These are phyloP conservation scores for Euborellia annulipes DNA, from an alignment of 1,140 invertebrate genomes.

Conservation along the genomic window DNA sequence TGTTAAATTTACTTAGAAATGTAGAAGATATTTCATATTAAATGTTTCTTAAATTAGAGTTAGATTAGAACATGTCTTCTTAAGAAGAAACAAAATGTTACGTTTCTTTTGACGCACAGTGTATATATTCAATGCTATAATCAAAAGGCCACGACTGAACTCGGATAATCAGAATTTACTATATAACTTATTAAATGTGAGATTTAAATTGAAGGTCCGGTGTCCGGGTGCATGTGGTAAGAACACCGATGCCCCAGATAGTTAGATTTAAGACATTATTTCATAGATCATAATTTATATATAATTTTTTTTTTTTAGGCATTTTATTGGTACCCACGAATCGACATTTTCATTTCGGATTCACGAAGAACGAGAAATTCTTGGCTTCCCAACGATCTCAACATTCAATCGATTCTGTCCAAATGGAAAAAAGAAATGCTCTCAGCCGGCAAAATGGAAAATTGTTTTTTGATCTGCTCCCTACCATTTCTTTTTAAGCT, in stretches of 20 bases:
- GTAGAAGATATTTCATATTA: too few species aligned
- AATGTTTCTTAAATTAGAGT: too few species aligned
- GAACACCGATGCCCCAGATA: background rate
- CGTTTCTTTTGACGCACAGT: too few species aligned
- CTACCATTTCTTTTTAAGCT: too few species aligned
- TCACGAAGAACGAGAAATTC: slow-evolving; percentile 90
- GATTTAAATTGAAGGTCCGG: slow-evolving; percentile 3
- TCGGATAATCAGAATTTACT: too few species aligned
- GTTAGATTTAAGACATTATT: too few species aligned
- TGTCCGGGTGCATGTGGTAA: slow-evolving; percentile 2
- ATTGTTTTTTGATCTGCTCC: slow-evolving; percentile 8
- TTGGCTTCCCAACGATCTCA: slow-evolving; percentile 60
- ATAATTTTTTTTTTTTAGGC: slow-evolving; percentile 29
- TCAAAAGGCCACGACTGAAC: too few species aligned
- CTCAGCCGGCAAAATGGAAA: slow-evolving; percentile 2
- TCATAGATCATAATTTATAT: slow-evolving; percentile 6
- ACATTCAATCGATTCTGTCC: slow-evolving; percentile 86
- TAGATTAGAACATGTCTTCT: too few species aligned
- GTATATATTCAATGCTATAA: too few species aligned
- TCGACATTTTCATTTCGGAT: slow-evolving; percentile 94
- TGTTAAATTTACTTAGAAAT: too few species aligned
- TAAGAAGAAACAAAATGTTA: too few species aligned
- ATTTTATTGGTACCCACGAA: slow-evolving; percentile 82
- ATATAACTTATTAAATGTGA: too few species aligned
- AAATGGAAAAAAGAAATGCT: slow-evolving; percentile 18